phyloP scores from a whole-genome alignment of 2,888 invertebrate species.

The Capitulum mitella region DNA sequence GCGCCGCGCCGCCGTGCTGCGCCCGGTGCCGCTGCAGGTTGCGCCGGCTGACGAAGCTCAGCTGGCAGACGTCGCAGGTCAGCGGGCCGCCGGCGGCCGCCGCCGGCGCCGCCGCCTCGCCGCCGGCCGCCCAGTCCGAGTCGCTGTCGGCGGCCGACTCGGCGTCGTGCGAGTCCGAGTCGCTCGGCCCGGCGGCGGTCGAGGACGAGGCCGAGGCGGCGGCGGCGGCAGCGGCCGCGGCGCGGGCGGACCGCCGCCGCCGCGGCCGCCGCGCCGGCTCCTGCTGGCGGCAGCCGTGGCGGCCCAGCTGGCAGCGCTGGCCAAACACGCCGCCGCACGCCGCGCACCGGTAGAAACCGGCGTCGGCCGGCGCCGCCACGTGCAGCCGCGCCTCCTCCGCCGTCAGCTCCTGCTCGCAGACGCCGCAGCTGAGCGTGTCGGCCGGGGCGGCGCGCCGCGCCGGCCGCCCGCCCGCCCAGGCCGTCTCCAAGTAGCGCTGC shows the following conservation, averaged over 20 bases:
- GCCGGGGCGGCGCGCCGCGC: background rate
- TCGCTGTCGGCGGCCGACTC: background rate
- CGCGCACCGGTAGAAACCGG: background rate
- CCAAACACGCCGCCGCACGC: background rate
- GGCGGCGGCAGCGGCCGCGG: background rate
- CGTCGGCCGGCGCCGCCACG: background rate
- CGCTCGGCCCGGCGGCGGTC: too few relatives aligned
- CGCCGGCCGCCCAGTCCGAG: slow-evolving; percentile 39
- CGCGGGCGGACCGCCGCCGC: background rate
- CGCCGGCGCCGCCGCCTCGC: slow-evolving; percentile 44
- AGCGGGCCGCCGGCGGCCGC: slow-evolving; percentile 40
- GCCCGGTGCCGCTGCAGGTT: background rate
- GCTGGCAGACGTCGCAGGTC: slow-evolving; percentile 19
- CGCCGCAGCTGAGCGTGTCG: background rate
- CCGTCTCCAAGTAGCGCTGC: background rate
- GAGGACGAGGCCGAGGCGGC: background rate
- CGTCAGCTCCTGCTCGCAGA: background rate
- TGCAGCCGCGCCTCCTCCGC: background rate
- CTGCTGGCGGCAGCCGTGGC: background rate
- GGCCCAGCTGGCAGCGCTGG: background rate
- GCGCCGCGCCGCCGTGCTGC: background rate
- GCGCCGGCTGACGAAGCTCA: background rate
- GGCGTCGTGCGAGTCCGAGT: background rate
- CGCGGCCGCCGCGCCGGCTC: background rate
- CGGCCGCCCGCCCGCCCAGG: background rate